Percentiles rank a stretch among this genome's conserved stretches.
Evolutionary conservation across 2,888 invertebrate genomes (phyloP).

Genomic region (Lordiphosa andalusiaca): DNA sequence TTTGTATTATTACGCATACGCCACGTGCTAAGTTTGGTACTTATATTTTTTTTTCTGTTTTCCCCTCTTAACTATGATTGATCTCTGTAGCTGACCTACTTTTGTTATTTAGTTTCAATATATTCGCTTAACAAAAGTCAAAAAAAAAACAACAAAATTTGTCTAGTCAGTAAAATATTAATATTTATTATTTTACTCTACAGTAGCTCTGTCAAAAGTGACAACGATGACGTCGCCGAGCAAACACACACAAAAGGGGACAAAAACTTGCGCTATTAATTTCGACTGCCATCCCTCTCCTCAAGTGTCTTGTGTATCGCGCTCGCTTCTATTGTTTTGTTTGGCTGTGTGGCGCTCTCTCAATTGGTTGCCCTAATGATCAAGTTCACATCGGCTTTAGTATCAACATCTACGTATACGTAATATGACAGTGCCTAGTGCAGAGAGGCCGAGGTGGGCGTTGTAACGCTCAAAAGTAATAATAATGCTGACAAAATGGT

Average conservation of each 20-base stretch:
- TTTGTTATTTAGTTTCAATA: conserved; percentile 63
- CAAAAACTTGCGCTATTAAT: conserved; percentile 51
- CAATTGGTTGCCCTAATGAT: conserved; percentile 56
- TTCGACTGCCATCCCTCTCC: conserved; percentile 32
- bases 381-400: conserved; percentile 20
- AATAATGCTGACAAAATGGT: conserved; percentile 36
- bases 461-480: conserved; percentile 27
- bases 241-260: conserved; percentile 21
- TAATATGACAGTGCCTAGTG: conserved; percentile 42
- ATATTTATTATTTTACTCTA: conserved; percentile 36
- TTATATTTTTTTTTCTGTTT: background rate
- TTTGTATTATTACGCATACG: too few species aligned
- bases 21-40: background rate
- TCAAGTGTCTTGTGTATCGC: conserved; percentile 2
- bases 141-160: conserved; percentile 31
- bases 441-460: conserved; percentile 49
- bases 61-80: conserved; percentile 52
- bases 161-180: conserved; percentile 37
- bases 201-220: conserved; percentile 51
- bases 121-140: conserved; percentile 27
- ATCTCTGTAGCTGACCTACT: conserved; percentile 59
- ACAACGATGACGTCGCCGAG: conserved; percentile 52
- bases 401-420: conserved; percentile 43
- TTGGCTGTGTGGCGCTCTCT: conserved; percentile 23
- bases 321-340: conserved; percentile 43